phyloP scores from a whole-genome alignment of 2,888 invertebrate species.

The Ormyrus rosae region DNA sequence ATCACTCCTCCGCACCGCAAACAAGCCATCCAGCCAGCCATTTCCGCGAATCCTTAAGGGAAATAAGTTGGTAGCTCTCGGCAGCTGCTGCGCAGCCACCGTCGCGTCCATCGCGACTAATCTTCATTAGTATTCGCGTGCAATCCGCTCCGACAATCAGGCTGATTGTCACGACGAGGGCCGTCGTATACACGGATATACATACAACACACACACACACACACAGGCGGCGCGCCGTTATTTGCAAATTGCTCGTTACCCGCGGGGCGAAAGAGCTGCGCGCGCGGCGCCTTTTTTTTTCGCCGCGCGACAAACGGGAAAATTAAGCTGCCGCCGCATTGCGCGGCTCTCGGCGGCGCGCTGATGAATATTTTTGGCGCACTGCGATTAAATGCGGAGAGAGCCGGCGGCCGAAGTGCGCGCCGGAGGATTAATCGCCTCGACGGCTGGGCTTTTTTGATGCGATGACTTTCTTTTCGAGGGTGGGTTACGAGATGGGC shows the following conservation, averaged over 20 bases:
- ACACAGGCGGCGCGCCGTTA: constrained; percentile 43
- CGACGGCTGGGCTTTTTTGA: too few relatives aligned
- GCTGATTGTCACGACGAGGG: constrained; percentile 59
- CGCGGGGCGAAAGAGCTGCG: background rate
- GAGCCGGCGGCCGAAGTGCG: too few relatives aligned
- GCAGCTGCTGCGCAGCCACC: background rate
- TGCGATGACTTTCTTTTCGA: too few relatives aligned
- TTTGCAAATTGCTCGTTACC: constrained; percentile 61
- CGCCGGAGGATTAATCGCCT: too few relatives aligned
- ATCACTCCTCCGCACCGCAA: too few relatives aligned
- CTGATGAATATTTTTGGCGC: too few relatives aligned
- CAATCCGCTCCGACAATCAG: constrained; percentile 59
- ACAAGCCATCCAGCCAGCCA: too few relatives aligned
- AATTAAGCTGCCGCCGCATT: too few relatives aligned
- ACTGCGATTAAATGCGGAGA: too few relatives aligned
- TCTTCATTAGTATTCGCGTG: constrained; percentile 62
- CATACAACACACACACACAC: background rate
- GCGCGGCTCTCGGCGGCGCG: too few relatives aligned
- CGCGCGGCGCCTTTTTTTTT: background rate
- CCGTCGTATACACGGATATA: background rate
- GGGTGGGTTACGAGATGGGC: too few relatives aligned
- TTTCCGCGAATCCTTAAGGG: constrained; percentile 13
- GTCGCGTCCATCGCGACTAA: constrained; percentile 19
- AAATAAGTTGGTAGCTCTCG: constrained; percentile 42
- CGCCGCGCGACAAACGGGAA: background rate